Evolutionary conservation across 2,113 vertebrate genomes (phyloP).

Genomic region (Nematolebias whitei): DNA sequence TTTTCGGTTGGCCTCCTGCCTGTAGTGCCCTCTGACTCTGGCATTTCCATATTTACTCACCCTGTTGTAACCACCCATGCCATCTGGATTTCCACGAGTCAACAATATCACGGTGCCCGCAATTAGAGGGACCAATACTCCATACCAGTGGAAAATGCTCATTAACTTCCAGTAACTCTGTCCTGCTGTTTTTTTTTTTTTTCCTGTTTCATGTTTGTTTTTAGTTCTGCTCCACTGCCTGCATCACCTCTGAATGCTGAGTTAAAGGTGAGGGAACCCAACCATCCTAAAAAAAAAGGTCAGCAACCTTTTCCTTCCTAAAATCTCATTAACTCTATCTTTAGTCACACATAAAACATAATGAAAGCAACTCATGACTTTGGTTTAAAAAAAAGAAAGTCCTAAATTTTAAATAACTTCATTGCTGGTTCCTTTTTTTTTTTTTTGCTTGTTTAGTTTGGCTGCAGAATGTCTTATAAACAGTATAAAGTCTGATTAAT

Average conservation of each 20-base stretch:
- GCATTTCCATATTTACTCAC: conserved; percentile 60
- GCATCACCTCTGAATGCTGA: conserved; percentile 81
- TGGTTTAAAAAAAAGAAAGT: conserved; percentile 27
- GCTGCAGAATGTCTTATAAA: conserved; percentile 10
- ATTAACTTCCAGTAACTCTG: conserved; percentile 61
- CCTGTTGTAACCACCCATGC: conserved; percentile 39
- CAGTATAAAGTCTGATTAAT: too few species aligned
- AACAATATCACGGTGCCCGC: conserved; percentile 44
- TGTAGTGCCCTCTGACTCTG: conserved; percentile 27
- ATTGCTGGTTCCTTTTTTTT: too few species aligned
- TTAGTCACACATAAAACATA: conserved; percentile 18
- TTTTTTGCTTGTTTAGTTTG: not conserved
- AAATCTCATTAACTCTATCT: conserved; percentile 15
- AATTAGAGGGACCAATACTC: conserved; percentile 62
- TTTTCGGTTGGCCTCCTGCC: conserved; percentile 36
- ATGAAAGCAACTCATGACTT: conserved; percentile 18
- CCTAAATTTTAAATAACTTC: too few species aligned
- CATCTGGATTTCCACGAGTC: conserved; percentile 59
- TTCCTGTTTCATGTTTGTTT: conserved; percentile 46
- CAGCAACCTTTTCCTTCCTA: conserved; percentile 30
- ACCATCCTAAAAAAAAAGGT: conserved; percentile 75
- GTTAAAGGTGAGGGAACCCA: conserved; percentile 65
- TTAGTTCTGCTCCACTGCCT: conserved; percentile 76
- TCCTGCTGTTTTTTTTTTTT: conserved; percentile 15
- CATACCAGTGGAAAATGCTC: conserved; percentile 69